Percentiles rank a stretch among this genome's conserved stretches.
phyloP scores from a whole-genome alignment of 2,888 invertebrate species.

The Nysson spinosus region DNA sequence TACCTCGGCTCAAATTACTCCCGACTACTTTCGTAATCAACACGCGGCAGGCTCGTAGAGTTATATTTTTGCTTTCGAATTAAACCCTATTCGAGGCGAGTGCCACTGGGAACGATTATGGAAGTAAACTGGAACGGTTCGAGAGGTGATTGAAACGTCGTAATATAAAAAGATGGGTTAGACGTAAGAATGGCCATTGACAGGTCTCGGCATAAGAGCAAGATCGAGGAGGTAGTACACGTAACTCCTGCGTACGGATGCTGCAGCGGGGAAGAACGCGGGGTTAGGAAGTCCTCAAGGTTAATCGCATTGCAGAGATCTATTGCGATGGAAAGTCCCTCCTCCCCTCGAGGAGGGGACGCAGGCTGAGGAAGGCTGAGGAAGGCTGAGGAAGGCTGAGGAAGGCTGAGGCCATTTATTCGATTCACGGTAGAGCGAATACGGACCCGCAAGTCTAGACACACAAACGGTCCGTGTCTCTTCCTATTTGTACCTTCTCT shows the following conservation, averaged over 20 bases:
- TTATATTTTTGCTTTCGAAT: not conserved
- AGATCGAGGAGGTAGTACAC: conserved; percentile 39
- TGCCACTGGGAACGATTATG: not conserved
- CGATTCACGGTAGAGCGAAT: conserved; percentile 62
- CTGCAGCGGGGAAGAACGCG: conserved; percentile 15
- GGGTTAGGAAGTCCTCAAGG: conserved; percentile 58
- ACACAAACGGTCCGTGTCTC: conserved; percentile 50
- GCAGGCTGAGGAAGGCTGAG: too few species aligned
- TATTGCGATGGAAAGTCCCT: conserved; percentile 53
- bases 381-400: conserved; percentile 40
- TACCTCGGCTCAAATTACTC: conserved; percentile 20
- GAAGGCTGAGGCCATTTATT: conserved; percentile 55
- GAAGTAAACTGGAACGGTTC: not conserved
- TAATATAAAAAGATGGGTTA: conserved; percentile 18
- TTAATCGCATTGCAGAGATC: conserved; percentile 60
- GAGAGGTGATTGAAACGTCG: conserved; percentile 11
- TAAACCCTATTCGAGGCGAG: not conserved
- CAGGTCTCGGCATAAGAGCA: conserved; percentile 24
- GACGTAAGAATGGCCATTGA: conserved; percentile 34
- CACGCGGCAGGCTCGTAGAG: not conserved
- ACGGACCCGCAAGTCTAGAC: conserved; percentile 60
- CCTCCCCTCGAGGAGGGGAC: conserved; percentile 46
- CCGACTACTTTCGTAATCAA: conserved; percentile 6
- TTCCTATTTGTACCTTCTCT: conserved; percentile 17
- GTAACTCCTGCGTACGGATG: conserved; percentile 38